Conservation (phyloP, 2,797 vertebrate species). For the Takifugu ocellatus region DNA sequence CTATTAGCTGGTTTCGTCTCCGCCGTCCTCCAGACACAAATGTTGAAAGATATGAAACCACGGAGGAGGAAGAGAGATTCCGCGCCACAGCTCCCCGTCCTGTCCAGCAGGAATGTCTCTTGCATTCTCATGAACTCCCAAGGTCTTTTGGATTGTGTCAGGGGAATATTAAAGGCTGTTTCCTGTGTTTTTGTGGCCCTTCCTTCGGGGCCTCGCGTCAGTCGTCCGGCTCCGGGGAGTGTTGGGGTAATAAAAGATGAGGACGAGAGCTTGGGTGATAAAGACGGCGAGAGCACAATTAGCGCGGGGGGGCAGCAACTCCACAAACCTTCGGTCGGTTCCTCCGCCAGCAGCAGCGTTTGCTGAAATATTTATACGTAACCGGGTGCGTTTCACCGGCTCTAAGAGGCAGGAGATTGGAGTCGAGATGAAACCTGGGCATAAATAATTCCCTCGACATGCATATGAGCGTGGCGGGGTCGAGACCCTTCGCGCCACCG, state of each 20-base stretch:
- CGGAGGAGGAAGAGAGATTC: conserved; percentile 12
- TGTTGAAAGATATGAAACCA: background rate
- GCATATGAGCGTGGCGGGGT: conserved; percentile 14
- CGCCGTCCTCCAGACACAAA: conserved; percentile 15
- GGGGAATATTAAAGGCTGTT: too few relatives aligned
- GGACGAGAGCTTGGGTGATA: conserved; percentile 40
- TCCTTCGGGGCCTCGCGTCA: too few relatives aligned
- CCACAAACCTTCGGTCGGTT: conserved; percentile 11
- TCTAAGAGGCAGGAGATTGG: conserved; percentile 3
- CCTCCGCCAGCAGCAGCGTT: conserved; percentile 23
- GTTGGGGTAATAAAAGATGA: too few relatives aligned
- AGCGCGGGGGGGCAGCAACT: background rate
- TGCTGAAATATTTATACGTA: conserved; percentile 36
- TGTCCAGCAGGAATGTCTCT: too few relatives aligned
- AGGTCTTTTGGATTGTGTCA: too few relatives aligned
- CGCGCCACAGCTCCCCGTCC: conserved; percentile 3
- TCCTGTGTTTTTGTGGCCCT: too few relatives aligned
- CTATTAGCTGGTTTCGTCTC: conserved; percentile 29
- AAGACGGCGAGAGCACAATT: background rate
- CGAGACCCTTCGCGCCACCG: too few relatives aligned
- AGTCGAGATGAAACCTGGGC: conserved; percentile 21
- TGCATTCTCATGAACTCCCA: background rate
- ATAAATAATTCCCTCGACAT: conserved; percentile 38
- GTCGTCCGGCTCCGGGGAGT: too few relatives aligned
- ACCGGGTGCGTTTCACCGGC: conserved; percentile 17